A percentile compares a stretch with the other conserved stretches of the same genome.
phyloP scores from a whole-genome alignment of 2,797 vertebrate species.

The Decapterus maruadsi region DNA sequence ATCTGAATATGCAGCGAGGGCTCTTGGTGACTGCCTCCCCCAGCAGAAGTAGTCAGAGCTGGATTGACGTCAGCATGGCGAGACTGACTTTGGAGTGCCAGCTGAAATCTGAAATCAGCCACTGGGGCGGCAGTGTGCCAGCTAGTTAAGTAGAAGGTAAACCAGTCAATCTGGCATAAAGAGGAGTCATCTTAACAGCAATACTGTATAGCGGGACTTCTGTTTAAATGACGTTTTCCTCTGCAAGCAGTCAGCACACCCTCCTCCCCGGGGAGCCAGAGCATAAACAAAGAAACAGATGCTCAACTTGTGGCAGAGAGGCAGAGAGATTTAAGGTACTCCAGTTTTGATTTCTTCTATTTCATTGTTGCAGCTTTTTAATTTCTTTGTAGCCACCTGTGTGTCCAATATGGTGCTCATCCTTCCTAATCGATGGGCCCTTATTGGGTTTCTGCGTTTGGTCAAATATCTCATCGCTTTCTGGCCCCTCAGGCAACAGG shows the following conservation, averaged over 20 bases:
- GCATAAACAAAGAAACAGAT: slow-evolving; percentile 56
- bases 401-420: slow-evolving; percentile 83
- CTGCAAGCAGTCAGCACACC: slow-evolving; percentile 9
- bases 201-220: not conserved
- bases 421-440: slow-evolving; percentile 85
- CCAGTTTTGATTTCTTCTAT: slow-evolving; percentile 69
- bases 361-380: slow-evolving; percentile 79
- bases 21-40: not conserved
- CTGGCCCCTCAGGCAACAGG: slow-evolving; percentile 80
- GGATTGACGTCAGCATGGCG: not conserved
- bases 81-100: no score
- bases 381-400: slow-evolving; percentile 84
- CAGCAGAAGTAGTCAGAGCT: not conserved
- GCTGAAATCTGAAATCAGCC: no score
- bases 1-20: not conserved
- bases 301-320: slow-evolving; percentile 45
- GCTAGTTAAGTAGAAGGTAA: not conserved
- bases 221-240: slow-evolving; percentile 9
- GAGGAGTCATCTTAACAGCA: not conserved
- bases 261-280: slow-evolving; percentile 12
- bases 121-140: no score
- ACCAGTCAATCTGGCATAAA: no score
- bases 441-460: slow-evolving; percentile 87
- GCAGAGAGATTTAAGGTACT: slow-evolving; percentile 59
- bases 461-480: slow-evolving; percentile 84